Conservation (phyloP, 1,140 invertebrate genomes). For the Drosophila teissieri region DNA sequence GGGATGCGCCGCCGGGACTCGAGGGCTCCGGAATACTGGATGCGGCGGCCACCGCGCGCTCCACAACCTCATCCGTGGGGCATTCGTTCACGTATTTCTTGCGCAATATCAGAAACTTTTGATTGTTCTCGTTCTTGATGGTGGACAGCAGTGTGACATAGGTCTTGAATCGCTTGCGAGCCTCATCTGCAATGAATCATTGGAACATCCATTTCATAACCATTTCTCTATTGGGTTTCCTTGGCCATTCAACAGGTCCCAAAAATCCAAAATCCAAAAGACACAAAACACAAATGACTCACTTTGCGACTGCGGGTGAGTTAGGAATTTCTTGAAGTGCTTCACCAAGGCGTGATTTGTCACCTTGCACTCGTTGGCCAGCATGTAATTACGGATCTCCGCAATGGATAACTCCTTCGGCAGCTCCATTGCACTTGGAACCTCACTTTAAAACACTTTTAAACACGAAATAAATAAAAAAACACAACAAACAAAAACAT, state of each 20-base stretch:
- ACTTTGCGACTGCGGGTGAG: constrained; percentile 85
- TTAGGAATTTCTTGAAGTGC: constrained; percentile 94
- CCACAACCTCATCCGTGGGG: constrained; percentile 85
- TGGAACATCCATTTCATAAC: constrained; percentile 5
- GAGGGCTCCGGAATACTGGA: constrained; percentile 64
- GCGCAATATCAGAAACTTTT: constrained; percentile 93
- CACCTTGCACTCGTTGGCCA: constrained; percentile 92
- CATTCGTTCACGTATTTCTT: constrained; percentile 88
- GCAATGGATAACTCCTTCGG: constrained; percentile 91
- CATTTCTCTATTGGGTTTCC: background rate
- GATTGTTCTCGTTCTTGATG: constrained; percentile 92
- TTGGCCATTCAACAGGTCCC: constrained; percentile 58
- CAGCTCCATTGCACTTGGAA: constrained; percentile 87
- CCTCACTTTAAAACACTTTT: constrained; percentile 47
- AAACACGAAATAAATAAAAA: constrained; percentile 43
- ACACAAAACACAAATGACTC: constrained; percentile 62
- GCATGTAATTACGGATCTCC: constrained; percentile 93
- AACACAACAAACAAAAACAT: constrained; percentile 67
- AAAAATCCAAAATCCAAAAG: background rate
- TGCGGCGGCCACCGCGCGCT: constrained; percentile 75
- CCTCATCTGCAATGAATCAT: constrained; percentile 85
- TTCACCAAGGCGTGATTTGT: constrained; percentile 95
- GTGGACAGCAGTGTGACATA: constrained; percentile 95
- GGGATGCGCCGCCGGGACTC: constrained; percentile 64
- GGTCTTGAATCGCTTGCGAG: constrained; percentile 94